phyloP scores from a whole-genome alignment of 2,888 invertebrate species.

The Deilephila porcellus region DNA sequence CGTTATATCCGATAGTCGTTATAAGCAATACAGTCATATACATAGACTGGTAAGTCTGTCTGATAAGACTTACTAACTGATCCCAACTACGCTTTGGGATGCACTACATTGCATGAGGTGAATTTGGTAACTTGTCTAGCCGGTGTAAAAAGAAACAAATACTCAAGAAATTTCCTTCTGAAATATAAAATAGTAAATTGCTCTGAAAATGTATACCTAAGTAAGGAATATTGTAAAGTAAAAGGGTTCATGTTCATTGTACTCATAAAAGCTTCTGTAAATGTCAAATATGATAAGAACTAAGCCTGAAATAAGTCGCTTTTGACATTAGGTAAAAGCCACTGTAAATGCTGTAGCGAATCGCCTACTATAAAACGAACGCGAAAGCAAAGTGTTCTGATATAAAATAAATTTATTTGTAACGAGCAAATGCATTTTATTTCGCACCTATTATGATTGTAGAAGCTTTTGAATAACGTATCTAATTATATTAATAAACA shows the following conservation, averaged over 20 bases:
- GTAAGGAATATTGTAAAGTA: background rate
- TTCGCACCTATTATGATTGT: background rate
- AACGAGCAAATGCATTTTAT: background rate
- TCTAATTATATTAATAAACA: background rate
- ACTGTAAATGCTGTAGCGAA: conserved; percentile 13
- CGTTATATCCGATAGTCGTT: no score
- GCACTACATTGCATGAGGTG: no score
- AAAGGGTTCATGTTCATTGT: background rate
- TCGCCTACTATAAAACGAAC: conserved; percentile 8
- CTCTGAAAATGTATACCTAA: background rate
- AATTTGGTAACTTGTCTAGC: no score
- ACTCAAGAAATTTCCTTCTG: background rate
- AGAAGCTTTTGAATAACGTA: no score
- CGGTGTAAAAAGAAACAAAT: background rate
- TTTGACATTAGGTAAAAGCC: conserved; percentile 18
- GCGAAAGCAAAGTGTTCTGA: conserved; percentile 1
- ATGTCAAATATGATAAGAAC: conserved; percentile 4
- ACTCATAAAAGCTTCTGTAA: conserved; percentile 13
- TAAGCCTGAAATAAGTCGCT: background rate
- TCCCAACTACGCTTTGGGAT: no score
- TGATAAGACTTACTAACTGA: no score
- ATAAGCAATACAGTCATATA: no score
- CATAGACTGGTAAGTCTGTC: no score
- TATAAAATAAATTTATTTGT: conserved; percentile 12
- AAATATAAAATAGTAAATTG: background rate